Percentiles rank a stretch among this genome's conserved stretches.
Conservation (phyloP, 2,888 invertebrate species). For the Acanthosoma haemorrhoidale region DNA sequence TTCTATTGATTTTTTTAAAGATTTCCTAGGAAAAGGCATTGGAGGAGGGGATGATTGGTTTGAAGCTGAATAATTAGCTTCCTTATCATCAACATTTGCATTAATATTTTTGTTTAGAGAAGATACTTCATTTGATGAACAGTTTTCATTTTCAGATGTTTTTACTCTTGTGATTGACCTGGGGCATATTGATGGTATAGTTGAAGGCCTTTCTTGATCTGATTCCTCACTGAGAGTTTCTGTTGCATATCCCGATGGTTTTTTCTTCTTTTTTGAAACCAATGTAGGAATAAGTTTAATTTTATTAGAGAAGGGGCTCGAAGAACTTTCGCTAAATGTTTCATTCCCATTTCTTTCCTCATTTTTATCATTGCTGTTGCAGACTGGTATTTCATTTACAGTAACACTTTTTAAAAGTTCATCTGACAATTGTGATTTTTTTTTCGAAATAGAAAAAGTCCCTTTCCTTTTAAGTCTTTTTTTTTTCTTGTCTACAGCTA, state of each 20-base stretch:
- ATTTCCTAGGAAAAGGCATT: neutral
- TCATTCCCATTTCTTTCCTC: conserved; percentile 2
- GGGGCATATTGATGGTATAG: neutral
- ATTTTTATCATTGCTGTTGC: neutral
- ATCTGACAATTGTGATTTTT: neutral
- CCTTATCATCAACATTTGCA: no score
- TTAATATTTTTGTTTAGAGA: neutral
- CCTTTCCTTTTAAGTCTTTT: conserved; percentile 12
- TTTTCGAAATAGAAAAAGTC: conserved; percentile 6
- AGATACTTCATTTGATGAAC: neutral
- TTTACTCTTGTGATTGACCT: neutral
- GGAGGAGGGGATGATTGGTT: neutral
- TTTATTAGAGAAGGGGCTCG: conserved; percentile 8
- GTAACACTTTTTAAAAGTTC: neutral
- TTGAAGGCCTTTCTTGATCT: neutral
- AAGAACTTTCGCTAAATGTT: conserved; percentile 16
- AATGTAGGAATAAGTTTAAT: conserved; percentile 16
- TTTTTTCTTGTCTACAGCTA: neutral
- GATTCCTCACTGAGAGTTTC: conserved; percentile 27
- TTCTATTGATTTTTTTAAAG: neutral
- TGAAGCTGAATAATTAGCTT: neutral
- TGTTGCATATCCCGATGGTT: conserved; percentile 23
- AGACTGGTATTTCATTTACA: neutral
- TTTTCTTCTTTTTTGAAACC: conserved; percentile 14
- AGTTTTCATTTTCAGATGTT: neutral